Evolutionary conservation across 2,797 vertebrate genomes (phyloP), one percentile per base, ranked within the genome.

Genomic region (Anomalospiza imberbis): DNA sequence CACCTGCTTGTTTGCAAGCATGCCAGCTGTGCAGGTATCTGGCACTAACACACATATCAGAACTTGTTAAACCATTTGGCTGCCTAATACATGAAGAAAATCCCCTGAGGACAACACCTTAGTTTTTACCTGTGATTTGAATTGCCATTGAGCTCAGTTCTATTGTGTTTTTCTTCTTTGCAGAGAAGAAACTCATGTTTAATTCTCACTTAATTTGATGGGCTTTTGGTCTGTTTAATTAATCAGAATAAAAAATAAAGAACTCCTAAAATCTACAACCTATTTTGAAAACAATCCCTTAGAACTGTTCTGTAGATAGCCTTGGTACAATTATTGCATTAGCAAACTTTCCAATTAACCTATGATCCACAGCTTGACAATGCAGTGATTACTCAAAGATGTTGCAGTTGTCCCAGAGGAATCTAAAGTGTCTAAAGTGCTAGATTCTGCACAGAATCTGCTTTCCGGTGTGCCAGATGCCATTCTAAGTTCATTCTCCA

Each of bases 261-360:
- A n/a, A 50, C 25, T 70, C 7, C 22, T 61, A 36, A 66, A 89
- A 77, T 60, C 32, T 66, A 55, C 50, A 68, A 36, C 22, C 54
- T 51, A 2, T 38, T 86, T 70, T 70, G 61, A 51, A 92, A 96
- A 82, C 5, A 67, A 7, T 73, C 54, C 55, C 2, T 1, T 36
- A 40, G 38, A 31, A 11, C 15, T 31, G 28, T 42, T 31, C 60
- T 61, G 15, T 38, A 48, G 24, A 11, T 10, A 78, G 67, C 42
- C 63, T 53, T 34, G 24, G 17, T 34, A 26, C 28, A 88, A 77
- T 75, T 71, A 51, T 19, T 80, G 85, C 44, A 32, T 70, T 84
- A 89, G 81, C 91, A 91, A 83, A 95, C 85, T 95, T 97, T 94
- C 76, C 85, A 94, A 55, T 95, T 94, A 93, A 91, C 76, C 82